Percentiles rank a stretch among this genome's conserved stretches.
These are phyloP conservation scores for Boulengeromyrus knoepffleri DNA, from an alignment of 2,113 vertebrate genomes.

Conservation along the genomic window DNA sequence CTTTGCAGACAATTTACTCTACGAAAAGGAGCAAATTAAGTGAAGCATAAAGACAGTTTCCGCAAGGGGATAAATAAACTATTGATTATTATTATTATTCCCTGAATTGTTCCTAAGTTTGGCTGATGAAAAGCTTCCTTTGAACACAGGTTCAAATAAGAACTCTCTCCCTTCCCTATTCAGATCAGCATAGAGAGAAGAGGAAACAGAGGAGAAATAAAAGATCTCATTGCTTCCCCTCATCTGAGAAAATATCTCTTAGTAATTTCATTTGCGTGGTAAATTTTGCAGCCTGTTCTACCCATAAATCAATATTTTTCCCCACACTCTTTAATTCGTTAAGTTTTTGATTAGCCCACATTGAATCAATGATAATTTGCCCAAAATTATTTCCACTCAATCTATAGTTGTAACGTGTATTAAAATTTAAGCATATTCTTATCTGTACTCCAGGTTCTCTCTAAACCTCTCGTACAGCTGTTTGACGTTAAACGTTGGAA, in stretches of 20 bases:
- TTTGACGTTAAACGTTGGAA: conserved; percentile 46
- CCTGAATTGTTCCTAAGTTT: not conserved
- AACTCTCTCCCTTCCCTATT: not conserved
- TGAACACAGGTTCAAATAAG: not conserved
- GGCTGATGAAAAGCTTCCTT: not conserved
- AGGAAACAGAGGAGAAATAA: conserved; percentile 38
- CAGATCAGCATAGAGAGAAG: conserved; percentile 44
- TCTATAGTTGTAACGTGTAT: not conserved
- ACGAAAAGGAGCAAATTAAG: too few species aligned
- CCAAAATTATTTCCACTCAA: not conserved
- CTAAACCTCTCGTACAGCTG: conserved; percentile 47
- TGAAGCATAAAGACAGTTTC: too few species aligned
- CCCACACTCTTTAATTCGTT: not conserved
- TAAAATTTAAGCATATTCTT: not conserved
- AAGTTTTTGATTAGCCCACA: not conserved
- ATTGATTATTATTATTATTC: not conserved
- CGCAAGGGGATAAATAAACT: too few species aligned
- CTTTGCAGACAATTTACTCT: too few species aligned
- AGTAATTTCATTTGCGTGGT: conserved; percentile 48
- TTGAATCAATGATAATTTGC: not conserved
- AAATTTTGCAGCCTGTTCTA: not conserved
- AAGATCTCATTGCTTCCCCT: conserved; percentile 44
- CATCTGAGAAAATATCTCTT: conserved; percentile 57
- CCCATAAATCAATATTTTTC: not conserved
- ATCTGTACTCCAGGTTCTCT: conserved; percentile 49